These are phyloP conservation scores for Hoplias malabaricus DNA, from an alignment of 2,113 vertebrate genomes.

Conservation along the genomic window DNA sequence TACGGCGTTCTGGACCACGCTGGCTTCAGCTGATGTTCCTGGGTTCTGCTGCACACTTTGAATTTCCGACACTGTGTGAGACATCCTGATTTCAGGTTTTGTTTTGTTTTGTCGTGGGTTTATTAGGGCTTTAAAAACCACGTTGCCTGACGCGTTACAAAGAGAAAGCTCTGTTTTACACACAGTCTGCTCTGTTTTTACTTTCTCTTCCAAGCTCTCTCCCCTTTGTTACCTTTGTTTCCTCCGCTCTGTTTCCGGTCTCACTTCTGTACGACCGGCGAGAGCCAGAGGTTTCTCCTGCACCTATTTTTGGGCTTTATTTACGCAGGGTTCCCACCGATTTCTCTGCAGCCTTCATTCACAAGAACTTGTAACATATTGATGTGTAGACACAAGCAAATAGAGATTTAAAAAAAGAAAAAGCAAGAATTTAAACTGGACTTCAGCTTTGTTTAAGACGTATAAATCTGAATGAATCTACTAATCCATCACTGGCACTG, in stretches of 20 bases:
- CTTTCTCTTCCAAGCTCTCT: too few relatives aligned
- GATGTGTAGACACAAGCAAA: neutral
- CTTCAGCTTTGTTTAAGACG: too few relatives aligned
- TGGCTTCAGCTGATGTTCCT: too few relatives aligned
- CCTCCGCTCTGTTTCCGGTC: neutral
- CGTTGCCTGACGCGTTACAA: neutral
- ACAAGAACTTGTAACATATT: neutral
- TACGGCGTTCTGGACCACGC: too few relatives aligned
- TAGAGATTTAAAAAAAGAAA: neutral
- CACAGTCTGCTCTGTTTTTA: neutral
- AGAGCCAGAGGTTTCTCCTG: neutral
- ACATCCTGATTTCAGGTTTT: too few relatives aligned
- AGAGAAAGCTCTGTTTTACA: neutral
- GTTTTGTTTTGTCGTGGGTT: neutral
- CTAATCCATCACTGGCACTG: too few relatives aligned
- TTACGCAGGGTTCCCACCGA: neutral
- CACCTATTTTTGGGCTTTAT: neutral
- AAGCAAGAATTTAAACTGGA: too few relatives aligned
- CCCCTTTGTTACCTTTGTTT: neutral
- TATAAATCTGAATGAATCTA: too few relatives aligned
- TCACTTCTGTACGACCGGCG: neutral
- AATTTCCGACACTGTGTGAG: too few relatives aligned
- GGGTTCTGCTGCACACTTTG: neutral
- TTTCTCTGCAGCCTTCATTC: neutral
- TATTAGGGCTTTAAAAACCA: conserved; percentile 6